Percentiles rank a stretch among this genome's conserved stretches.
Evolutionary conservation across 2,797 vertebrate genomes (phyloP).

Genomic region (Smutsia temminckii): DNA sequence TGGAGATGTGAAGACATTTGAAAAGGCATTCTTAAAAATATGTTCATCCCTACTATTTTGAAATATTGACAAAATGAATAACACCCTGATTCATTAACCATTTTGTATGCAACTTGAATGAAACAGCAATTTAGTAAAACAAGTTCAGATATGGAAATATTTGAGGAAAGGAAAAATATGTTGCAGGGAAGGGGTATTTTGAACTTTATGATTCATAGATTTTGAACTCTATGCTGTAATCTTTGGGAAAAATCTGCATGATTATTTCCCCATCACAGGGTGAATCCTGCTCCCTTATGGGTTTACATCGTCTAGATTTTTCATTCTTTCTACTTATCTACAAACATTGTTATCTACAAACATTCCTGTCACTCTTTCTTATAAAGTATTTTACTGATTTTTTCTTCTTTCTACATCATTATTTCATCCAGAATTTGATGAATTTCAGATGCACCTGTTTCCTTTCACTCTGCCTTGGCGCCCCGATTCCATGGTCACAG

Average conservation of each 20-base stretch:
- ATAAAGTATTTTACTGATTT: neutral
- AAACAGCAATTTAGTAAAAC: neutral
- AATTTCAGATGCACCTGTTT: neutral
- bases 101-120: neutral
- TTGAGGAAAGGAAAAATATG: neutral
- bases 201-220: neutral
- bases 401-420: neutral
- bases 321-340: neutral
- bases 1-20: neutral
- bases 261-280: neutral
- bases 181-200: neutral
- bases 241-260: neutral
- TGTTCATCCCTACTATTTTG: neutral
- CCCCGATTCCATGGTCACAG: neutral
- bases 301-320: neutral
- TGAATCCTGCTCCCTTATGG: neutral
- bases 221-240: neutral
- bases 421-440: neutral
- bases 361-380: neutral
- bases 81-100: neutral
- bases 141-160: neutral
- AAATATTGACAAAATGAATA: neutral
- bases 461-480: neutral
- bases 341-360: neutral
- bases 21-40: neutral